Base-by-base conservation (phyloP, 1,140 invertebrate genomes). In the Uloborus diversus region DNA sequence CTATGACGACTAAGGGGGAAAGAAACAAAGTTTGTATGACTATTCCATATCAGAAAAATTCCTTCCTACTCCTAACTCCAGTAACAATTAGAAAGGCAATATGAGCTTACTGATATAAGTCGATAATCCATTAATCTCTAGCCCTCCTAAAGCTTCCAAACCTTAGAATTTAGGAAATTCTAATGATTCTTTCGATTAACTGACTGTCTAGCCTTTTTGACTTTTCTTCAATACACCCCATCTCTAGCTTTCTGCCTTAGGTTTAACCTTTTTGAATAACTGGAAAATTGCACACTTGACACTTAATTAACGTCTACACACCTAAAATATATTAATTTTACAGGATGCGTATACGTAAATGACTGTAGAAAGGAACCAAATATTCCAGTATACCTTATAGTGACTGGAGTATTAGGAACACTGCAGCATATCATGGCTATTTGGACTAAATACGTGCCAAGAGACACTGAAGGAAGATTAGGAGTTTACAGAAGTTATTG, bases 321-420 rank as follows among this genome's bases (percentile, higher is more conserved):
- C n/a, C 17, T n/a, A 9, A 3, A n/a, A n/a, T 20, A 28, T n/a
- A 35, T 9, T 13, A 51, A n/a, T 17, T 47, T 69, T 59, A 13
- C 23, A 78, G 73, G 73, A 1, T 37, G 73, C 23, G 23, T 78
- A 17, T 78, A 66, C 28, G 30, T 56, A 9, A 25, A 78, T 14
- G 73, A 78, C 30, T 78, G 73, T 33, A 78, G 56, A 51, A 57
- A 56, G 13, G 59, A 78, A 65, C 73, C 73, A 14, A 78, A 78
- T 27, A 66, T 78, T 13, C 73, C 73, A 14, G 23, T 78, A 4
- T 78, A 78, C 33, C 59, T 78, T 13, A 66, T 78, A 5, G 73
- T 78, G 14, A 14, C 61, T n/a, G 73, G 73, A n/a, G 73, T 65
- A 20, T n/a, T 78, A 0, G 73, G 73, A 51, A 78, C 73, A 9